Conservation (phyloP, 1,140 invertebrate genomes). For the Holcopasites calliopsidis region DNA sequence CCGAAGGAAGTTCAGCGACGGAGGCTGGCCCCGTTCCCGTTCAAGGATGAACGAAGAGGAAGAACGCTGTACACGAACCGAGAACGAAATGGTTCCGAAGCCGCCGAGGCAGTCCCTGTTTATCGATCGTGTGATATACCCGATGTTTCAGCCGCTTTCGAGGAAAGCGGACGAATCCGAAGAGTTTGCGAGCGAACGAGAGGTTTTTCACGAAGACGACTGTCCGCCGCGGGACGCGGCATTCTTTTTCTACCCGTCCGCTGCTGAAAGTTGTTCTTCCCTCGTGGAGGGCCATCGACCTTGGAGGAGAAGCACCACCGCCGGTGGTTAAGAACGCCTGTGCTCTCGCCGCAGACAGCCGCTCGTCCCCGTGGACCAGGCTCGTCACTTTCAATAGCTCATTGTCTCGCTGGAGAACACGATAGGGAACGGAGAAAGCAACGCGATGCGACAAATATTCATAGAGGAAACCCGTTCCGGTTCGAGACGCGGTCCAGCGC, state of each 20-base stretch:
- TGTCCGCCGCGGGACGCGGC: too few species aligned
- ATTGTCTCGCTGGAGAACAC: constrained; percentile 13
- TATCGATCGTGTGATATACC: too few species aligned
- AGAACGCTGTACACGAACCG: constrained; percentile 26
- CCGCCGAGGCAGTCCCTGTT: too few species aligned
- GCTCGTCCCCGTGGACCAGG: constrained; percentile 9
- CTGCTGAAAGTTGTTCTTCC: constrained; percentile 27
- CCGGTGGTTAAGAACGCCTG: constrained; percentile 4
- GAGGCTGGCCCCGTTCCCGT: background rate
- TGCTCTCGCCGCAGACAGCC: background rate
- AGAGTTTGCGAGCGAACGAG: background rate
- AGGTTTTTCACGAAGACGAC: background rate
- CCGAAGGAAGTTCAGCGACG: constrained; percentile 5
- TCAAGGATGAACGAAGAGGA: background rate
- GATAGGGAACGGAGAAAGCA: constrained; percentile 31
- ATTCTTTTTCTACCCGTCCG: background rate
- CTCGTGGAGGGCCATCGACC: constrained; percentile 17
- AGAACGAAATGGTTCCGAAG: too few species aligned
- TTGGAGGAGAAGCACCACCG: background rate
- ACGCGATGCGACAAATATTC: constrained; percentile 40
- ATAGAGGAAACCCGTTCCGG: constrained; percentile 14
- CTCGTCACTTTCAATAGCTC: constrained; percentile 31
- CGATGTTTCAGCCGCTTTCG: too few species aligned
- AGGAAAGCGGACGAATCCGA: too few species aligned
- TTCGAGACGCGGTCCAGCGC: constrained; percentile 9